Percentiles rank a stretch among this genome's conserved stretches.
phyloP scores from a whole-genome alignment of 2,113 vertebrate genomes.

The Psittacara wagleri region DNA sequence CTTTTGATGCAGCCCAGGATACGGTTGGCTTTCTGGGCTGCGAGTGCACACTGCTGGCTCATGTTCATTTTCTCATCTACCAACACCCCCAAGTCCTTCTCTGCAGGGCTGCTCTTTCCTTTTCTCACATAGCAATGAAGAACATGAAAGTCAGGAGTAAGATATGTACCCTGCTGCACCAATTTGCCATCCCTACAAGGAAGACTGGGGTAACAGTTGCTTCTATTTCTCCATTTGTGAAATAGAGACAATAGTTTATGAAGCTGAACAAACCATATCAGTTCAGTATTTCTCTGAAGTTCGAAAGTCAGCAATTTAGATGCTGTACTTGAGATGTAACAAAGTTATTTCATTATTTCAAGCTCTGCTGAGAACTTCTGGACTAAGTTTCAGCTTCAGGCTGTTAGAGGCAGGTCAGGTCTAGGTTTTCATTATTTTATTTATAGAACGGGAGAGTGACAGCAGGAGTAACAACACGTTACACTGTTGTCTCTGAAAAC shows the following conservation, averaged over 20 bases:
- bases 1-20: no score
- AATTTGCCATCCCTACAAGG: not conserved
- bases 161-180: not conserved
- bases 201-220: not conserved
- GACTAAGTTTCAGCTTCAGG: not conserved
- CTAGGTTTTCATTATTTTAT: not conserved
- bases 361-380: not conserved
- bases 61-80: no score
- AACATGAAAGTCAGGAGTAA: accelerated
- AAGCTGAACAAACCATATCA: not conserved
- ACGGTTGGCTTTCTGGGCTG: no score
- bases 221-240: not conserved
- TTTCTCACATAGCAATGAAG: not conserved
- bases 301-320: not conserved
- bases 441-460: not conserved
- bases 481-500: not conserved
- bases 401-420: not conserved
- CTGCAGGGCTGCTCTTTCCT: not conserved
- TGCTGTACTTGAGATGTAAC: not conserved
- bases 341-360: not conserved
- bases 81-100: no score
- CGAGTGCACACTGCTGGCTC: no score
- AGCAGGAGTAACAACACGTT: not conserved
- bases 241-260: not conserved
- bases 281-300: not conserved